Percentiles rank a stretch among this genome's conserved stretches.
These are phyloP conservation scores for Ciconia maguari DNA, from an alignment of 2,113 vertebrate species.

Conservation along the genomic window DNA sequence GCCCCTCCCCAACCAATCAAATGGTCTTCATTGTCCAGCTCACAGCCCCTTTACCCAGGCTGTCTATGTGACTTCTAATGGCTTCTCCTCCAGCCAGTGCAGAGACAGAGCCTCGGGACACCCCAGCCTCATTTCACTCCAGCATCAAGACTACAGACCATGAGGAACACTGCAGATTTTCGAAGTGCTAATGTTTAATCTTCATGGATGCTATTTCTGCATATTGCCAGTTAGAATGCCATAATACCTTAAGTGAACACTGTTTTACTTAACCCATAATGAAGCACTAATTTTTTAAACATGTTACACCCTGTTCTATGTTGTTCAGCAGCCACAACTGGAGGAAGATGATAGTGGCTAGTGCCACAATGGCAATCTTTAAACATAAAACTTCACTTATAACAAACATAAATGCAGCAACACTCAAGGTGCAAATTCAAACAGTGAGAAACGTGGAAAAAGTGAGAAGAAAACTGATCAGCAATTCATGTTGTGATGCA, in stretches of 20 bases:
- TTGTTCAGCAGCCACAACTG: not conserved
- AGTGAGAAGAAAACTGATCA: not conserved
- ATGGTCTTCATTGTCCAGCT: not conserved
- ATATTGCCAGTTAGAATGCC: not conserved
- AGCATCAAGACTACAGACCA: not conserved
- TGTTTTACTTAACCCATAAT: not conserved
- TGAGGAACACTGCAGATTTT: not conserved
- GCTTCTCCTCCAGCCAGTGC: not conserved
- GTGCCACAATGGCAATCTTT: not conserved
- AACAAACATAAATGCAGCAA: not conserved
- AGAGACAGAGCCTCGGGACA: not conserved
- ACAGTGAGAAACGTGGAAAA: not conserved
- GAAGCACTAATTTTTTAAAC: not conserved
- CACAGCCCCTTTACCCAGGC: not conserved
- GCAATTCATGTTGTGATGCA: fast-evolving
- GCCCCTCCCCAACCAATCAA: not conserved
- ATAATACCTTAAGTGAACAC: not conserved
- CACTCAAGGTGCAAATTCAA: not conserved
- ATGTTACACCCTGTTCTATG: fast-evolving
- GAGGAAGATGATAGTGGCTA: not conserved
- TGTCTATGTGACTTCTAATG: not conserved
- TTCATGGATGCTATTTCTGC: not conserved
- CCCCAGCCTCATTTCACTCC: not conserved
- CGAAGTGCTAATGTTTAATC: not conserved
- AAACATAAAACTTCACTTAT: not conserved